Evolutionary conservation across 2,888 invertebrate species (phyloP).

Genomic region (Oligia fasciuncula): DNA sequence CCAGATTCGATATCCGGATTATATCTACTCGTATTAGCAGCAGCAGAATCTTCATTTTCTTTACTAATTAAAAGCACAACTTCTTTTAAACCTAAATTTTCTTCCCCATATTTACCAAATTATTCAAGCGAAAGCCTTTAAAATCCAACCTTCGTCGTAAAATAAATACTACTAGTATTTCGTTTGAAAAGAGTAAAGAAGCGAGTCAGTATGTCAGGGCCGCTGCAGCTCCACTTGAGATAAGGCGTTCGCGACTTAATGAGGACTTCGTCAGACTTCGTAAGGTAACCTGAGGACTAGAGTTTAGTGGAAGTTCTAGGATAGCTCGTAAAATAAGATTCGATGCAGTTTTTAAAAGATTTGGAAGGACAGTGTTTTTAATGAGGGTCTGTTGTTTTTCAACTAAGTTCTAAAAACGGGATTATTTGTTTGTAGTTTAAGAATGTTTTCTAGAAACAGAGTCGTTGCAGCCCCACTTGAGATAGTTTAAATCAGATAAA

Average conservation of each 20-base stretch:
- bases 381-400: not conserved
- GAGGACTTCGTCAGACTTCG: constrained; percentile 71
- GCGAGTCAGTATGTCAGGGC: constrained; percentile 82
- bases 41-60: not conserved
- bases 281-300: constrained; percentile 56
- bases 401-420: not conserved
- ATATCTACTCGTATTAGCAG: not conserved
- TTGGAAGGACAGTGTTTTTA: not conserved
- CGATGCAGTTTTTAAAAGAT: not conserved
- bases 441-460: not conserved
- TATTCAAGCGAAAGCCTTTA: constrained; percentile 26
- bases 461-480: not conserved
- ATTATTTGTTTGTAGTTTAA: not conserved
- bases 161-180: constrained; percentile 51
- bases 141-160: constrained; percentile 38
- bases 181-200: constrained; percentile 62
- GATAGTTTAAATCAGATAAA: not conserved
- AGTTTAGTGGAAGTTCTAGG: not conserved
- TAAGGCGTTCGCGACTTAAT: constrained; percentile 75
- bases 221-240: constrained; percentile 71
- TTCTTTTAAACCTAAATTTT: constrained; percentile 3
- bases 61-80: constrained; percentile 4
- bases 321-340: not conserved
- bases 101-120: constrained; percentile 28
- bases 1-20: not conserved